Conservation (phyloP, 2,888 invertebrate genomes). For the Synanthedon myopaeformis region DNA sequence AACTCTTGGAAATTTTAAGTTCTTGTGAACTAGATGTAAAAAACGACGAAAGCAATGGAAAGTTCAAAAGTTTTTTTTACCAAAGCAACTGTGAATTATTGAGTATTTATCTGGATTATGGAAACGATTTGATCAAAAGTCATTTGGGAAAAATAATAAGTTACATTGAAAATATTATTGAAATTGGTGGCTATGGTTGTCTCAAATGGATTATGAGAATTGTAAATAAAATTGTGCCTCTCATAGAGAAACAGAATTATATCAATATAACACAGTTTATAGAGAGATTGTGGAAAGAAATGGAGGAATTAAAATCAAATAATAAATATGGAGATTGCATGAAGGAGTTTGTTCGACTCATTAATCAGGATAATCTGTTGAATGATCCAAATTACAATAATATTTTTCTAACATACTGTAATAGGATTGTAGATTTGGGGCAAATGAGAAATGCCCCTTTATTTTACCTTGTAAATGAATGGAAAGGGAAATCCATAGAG, state of each 20-base stretch:
- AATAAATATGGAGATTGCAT: constrained; percentile 50
- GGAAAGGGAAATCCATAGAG: constrained; percentile 18
- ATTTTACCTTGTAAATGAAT: constrained; percentile 31
- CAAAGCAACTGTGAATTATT: constrained; percentile 44
- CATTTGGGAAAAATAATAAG: constrained; percentile 21
- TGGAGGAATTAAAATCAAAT: constrained; percentile 57
- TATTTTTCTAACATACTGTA: constrained; percentile 32
- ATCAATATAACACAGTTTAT: constrained; percentile 37
- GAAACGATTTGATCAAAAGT: constrained; percentile 8
- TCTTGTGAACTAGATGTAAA: constrained; percentile 14
- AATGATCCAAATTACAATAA: constrained; percentile 33
- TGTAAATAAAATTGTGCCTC: constrained; percentile 27
- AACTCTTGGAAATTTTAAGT: constrained; percentile 19
- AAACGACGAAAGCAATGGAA: constrained; percentile 33
- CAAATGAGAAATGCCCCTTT: constrained; percentile 38
- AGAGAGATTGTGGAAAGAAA: constrained; percentile 48
- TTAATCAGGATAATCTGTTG: constrained; percentile 35
- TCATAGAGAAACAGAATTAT: constrained; percentile 18
- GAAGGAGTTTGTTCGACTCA: constrained; percentile 42
- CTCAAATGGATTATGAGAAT: constrained; percentile 49
- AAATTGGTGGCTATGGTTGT: constrained; percentile 61
- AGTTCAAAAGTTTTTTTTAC: constrained; percentile 38
- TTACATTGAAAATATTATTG: constrained; percentile 38
- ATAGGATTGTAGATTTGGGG: constrained; percentile 47
- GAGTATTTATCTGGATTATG: constrained; percentile 17